Base-by-base conservation (phyloP, 1,140 invertebrate species). In the Melitaea cinxia region DNA sequence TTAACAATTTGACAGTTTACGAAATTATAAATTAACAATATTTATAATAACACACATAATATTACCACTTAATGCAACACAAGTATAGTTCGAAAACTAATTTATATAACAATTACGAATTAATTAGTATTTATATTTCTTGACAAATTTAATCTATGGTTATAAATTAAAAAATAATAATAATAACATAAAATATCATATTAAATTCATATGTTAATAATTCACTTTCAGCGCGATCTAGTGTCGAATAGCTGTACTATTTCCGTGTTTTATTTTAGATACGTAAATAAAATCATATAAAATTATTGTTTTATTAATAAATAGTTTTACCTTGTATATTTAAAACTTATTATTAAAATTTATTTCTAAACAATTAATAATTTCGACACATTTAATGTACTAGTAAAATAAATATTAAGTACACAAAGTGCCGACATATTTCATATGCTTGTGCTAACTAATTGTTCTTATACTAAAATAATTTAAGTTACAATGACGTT, bases 181-280 rank as follows among this genome's bases (percentile, higher is more conserved):
- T 17, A 52, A 39, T 37, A 42, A 12, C 23, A 39, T 30, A 28
- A 49, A 17, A 45, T 10, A 42, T 10, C 10, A 47, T 26, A 45
- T 30, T 30, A 35, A 15, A 4, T 35, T 47, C 37, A 42, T 17
- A 15, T 23, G 14, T 23, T 47, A 23, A n/a, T 12, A 47, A 19
- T 15, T 17, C 19, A 4, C 6, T 15, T 24, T 0, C 3, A 61
- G 45, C 67, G 73, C 66, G 67, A 71, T 68, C 70, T 69, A 45
- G 63, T 45, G 35, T 47, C 10, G 50, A 50, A 42, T 72, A 60
- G 52, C 37, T 17, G 37, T 17, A 17, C 15, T 42, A 42, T 17
- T 42, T 33, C 12, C 2, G 2, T 6, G 2, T 26, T 4, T 6
- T 26, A 26, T 26, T 26, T 26, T 26, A 26, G 6, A 26, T 4